These are phyloP conservation scores for Phenganax subtilis DNA, from an alignment of 92 coral and sea anemone species.

Conservation along the genomic window DNA sequence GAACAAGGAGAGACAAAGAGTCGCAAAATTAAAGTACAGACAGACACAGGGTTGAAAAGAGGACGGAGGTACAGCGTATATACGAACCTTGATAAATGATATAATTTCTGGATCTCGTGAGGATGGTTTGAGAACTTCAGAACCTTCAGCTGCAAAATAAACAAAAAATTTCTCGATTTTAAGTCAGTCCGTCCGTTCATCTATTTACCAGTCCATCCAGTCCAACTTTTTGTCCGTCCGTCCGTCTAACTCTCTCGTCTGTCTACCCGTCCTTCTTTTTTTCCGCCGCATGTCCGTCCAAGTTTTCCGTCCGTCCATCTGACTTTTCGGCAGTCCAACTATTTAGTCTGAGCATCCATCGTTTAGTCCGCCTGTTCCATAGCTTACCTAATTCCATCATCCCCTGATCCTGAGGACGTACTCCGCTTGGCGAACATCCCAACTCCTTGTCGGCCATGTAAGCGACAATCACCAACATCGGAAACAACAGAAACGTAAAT, in stretches of 20 bases:
- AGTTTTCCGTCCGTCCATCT: no score
- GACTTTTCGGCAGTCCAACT: no score
- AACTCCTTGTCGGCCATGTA: conserved; percentile 89
- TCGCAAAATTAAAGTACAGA: no score
- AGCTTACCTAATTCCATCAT: conserved; percentile 80
- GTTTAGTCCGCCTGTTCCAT: background rate
- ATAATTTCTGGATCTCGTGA: conserved; percentile 72
- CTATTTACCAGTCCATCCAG: no score
- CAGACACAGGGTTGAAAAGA: background rate
- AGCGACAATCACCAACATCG: conserved; percentile 80
- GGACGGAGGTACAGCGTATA: no score
- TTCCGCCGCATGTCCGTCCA: no score
- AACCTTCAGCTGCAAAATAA: conserved; percentile 2
- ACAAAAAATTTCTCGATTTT: background rate
- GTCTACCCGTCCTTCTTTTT: background rate
- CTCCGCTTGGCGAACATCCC: conserved; percentile 70
- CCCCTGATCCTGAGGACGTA: conserved; percentile 68
- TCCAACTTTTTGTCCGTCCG: no score
- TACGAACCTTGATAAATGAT: conserved; percentile 70
- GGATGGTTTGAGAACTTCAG: conserved; percentile 36
- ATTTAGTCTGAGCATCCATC: no score
- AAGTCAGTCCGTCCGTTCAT: background rate
- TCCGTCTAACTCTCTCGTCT: background rate
- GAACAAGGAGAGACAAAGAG: background rate
- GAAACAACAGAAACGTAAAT: conserved; percentile 79